Evolutionary conservation across 2,888 invertebrate species (phyloP).

Genomic region (Drymonia ruficornis): DNA sequence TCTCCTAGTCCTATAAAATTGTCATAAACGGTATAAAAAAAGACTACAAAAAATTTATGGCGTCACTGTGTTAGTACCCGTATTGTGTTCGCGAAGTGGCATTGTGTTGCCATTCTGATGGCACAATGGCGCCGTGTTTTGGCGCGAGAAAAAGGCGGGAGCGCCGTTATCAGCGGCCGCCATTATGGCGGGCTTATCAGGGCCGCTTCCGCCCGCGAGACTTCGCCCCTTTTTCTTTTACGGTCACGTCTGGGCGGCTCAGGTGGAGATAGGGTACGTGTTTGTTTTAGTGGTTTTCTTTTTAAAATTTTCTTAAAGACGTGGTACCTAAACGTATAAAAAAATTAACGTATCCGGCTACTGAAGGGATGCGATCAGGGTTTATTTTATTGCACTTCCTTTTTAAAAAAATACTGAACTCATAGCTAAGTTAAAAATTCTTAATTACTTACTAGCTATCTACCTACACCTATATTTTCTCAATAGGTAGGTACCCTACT

Average conservation of each 20-base stretch:
- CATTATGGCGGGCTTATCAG: conserved; percentile 84
- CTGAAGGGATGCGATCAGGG: too few relatives aligned
- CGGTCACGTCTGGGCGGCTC: conserved; percentile 74
- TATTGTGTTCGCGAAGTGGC: conserved; percentile 60
- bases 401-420: too few relatives aligned
- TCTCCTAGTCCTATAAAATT: conserved; percentile 39
- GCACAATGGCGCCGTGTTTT: conserved; percentile 79
- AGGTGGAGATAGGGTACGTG: conserved; percentile 57
- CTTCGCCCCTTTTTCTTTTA: conserved; percentile 82
- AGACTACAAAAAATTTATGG: conserved; percentile 65
- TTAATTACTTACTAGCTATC: too few relatives aligned
- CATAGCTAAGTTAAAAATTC: too few relatives aligned
- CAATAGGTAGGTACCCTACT: too few relatives aligned
- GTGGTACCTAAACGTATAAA: too few relatives aligned
- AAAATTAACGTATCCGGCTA: too few relatives aligned
- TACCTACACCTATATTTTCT: too few relatives aligned
- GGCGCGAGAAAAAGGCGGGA: conserved; percentile 83
- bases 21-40: conserved; percentile 50
- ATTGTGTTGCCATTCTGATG: conserved; percentile 71
- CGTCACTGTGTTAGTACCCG: conserved; percentile 44
- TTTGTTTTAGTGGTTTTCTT: conserved; percentile 7
- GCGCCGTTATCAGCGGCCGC: conserved; percentile 78
- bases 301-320: background rate
- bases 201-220: conserved; percentile 67
- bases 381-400: too few relatives aligned